Evolutionary conservation across 1,140 invertebrate genomes (phyloP).

Genomic region (Probaryconus sp.): DNA sequence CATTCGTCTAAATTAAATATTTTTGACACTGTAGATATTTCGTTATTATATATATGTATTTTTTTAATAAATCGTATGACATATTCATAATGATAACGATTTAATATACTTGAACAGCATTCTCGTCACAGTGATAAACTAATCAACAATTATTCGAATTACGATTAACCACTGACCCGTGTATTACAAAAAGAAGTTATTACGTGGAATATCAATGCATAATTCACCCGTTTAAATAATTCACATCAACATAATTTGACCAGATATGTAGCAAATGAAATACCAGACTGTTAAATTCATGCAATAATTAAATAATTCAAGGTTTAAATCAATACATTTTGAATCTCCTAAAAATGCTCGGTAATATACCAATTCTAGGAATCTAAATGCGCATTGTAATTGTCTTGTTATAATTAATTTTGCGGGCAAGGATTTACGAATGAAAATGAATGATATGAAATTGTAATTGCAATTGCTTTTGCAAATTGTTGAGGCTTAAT

Average conservation of each 20-base stretch:
- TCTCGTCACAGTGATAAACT: conserved; percentile 17
- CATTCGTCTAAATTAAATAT: too few relatives aligned
- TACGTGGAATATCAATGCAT: conserved; percentile 38
- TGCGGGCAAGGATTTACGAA: too few relatives aligned
- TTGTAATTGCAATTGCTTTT: too few relatives aligned
- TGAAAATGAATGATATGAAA: too few relatives aligned
- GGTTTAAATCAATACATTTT: conserved; percentile 1
- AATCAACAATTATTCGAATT: conserved; percentile 41
- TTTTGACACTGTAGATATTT: too few relatives aligned
- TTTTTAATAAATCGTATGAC: conserved; percentile 11
- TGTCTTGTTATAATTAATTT: too few relatives aligned
- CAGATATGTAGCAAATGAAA: conserved; percentile 27
- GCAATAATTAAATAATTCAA: conserved; percentile 28
- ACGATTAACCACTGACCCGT: conserved; percentile 21
- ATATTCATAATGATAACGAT: conserved; percentile 18
- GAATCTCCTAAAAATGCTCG: conserved; percentile 1
- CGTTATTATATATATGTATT: background rate
- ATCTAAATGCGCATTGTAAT: background rate
- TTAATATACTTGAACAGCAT: conserved; percentile 22
- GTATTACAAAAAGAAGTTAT: conserved; percentile 35
- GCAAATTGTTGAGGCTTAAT: too few relatives aligned
- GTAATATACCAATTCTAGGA: conserved; percentile 1
- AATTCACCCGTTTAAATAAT: conserved; percentile 41
- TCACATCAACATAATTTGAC: conserved; percentile 43
- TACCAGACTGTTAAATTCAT: conserved; percentile 23